A percentile compares a stretch with the other conserved stretches of the same genome.
Conservation (phyloP, 2,888 invertebrate genomes). For the Agrotis ipsilon region DNA sequence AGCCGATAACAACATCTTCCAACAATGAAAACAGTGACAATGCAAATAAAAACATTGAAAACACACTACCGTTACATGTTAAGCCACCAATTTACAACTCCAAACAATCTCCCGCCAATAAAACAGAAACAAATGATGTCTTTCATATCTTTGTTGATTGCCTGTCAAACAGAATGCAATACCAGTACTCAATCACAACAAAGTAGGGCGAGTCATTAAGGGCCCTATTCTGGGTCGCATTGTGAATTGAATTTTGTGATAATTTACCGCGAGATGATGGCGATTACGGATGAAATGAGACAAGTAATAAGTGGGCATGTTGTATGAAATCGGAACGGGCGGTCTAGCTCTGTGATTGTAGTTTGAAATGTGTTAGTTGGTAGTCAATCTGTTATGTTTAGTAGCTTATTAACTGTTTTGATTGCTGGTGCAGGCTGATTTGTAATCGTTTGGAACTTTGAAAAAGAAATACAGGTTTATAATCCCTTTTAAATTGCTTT, state of each 20-base stretch:
- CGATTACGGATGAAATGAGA: slow-evolving; percentile 59
- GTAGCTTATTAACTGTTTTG: slow-evolving; percentile 9
- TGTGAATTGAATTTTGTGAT: slow-evolving; percentile 70
- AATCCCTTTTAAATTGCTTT: too few relatives aligned
- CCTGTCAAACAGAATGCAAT: slow-evolving; percentile 69
- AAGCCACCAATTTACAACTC: slow-evolving; percentile 64
- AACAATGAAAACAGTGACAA: slow-evolving; percentile 51
- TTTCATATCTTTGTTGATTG: slow-evolving; percentile 76
- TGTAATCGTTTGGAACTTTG: neutral
- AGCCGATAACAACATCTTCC: slow-evolving; percentile 7
- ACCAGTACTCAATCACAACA: slow-evolving; percentile 71
- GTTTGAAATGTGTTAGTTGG: slow-evolving; percentile 38
- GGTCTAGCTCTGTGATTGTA: slow-evolving; percentile 38
- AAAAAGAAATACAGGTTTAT: too few relatives aligned
- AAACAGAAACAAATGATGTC: slow-evolving; percentile 80
- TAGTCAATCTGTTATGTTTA: slow-evolving; percentile 20
- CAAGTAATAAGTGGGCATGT: slow-evolving; percentile 55
- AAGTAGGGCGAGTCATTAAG: slow-evolving; percentile 76
- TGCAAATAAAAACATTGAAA: slow-evolving; percentile 58
- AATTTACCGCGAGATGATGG: slow-evolving; percentile 57
- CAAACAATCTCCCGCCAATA: slow-evolving; percentile 76
- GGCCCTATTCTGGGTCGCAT: slow-evolving; percentile 67
- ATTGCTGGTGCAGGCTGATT: neutral
- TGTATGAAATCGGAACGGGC: slow-evolving; percentile 39
- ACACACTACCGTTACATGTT: slow-evolving; percentile 69